Evolutionary conservation across 2,888 invertebrate species (phyloP), one percentile per base, ranked within the genome.

Genomic region (Philereme vetulata): DNA sequence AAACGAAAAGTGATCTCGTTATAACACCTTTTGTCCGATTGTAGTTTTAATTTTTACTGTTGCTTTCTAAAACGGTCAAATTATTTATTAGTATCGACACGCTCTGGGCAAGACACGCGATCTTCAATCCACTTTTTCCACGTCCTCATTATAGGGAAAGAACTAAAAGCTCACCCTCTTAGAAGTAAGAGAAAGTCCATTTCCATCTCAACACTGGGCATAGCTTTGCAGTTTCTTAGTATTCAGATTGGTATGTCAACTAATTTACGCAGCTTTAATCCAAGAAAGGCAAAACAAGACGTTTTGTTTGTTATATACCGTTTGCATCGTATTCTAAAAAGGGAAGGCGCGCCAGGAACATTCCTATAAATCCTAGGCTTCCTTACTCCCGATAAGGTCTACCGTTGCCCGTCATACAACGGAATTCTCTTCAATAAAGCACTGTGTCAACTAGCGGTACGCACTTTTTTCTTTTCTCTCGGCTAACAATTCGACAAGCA

Each of bases 371-470:
- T 65, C 59, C 63, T 57, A 56, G 46, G 62, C 62, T 66, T 67
- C 66, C 63, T 56, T 36, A 36, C 54, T 53, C 56, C 60, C 49
- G 55, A 62, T 63, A 65, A 71, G 71, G 78, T 72, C 79, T 75
- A 78, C 77, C 82, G 83, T 82, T 82, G 82, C 78, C 44, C 53
- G 74, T 66, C 71, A 68, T 71, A 76, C 81, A 85, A 85, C 84
- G 83, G 85, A 84, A 84, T 86, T 81, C 78, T 84, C 80, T 82
- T 86, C 85, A 86, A 88, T 89, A 88, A 85, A 88, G 81, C 90
- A 90, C 88, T 90, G 85, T 90, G 90, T 87, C 90, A 87, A 76
- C 72, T 91, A 90, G 90, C 91, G 90, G 90, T 89, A 80, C 84
- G 84, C 77, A 74, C 75, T 84, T 90, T 90, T 90, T 87, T 85